phyloP scores from a whole-genome alignment of 2,113 vertebrate species.

The Centropus unirufus region DNA sequence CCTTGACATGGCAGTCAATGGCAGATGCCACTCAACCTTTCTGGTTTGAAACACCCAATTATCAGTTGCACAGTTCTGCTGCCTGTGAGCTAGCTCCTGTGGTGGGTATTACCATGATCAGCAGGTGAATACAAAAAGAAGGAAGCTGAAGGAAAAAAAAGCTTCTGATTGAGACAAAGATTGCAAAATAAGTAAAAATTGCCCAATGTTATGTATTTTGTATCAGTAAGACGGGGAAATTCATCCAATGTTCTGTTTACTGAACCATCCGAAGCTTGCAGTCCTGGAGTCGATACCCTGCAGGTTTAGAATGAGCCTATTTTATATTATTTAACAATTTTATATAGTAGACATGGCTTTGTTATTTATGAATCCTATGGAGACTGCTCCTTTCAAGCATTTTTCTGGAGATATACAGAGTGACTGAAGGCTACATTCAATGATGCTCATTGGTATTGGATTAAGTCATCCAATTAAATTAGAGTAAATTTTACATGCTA shows the following conservation, averaged over 20 bases:
- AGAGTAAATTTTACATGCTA: background rate
- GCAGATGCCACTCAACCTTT: background rate
- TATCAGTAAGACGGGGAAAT: background rate
- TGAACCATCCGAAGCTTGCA: background rate
- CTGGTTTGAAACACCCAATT: constrained; percentile 31
- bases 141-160: background rate
- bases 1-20: background rate
- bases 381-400: background rate
- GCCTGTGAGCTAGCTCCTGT: background rate
- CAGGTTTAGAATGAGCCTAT: background rate
- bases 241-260: background rate
- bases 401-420: background rate
- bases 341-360: background rate
- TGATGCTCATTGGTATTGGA: background rate
- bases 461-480: background rate
- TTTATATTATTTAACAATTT: constrained; percentile 1
- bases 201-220: background rate
- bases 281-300: background rate
- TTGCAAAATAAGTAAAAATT: background rate
- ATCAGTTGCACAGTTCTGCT: background rate
- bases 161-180: background rate
- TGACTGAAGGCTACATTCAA: background rate
- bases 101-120: background rate
- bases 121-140: background rate
- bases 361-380: background rate